Evolutionary conservation across 2,113 vertebrate species (phyloP), one percentile per base, ranked within the genome.

Genomic region (Lonchura striata): DNA sequence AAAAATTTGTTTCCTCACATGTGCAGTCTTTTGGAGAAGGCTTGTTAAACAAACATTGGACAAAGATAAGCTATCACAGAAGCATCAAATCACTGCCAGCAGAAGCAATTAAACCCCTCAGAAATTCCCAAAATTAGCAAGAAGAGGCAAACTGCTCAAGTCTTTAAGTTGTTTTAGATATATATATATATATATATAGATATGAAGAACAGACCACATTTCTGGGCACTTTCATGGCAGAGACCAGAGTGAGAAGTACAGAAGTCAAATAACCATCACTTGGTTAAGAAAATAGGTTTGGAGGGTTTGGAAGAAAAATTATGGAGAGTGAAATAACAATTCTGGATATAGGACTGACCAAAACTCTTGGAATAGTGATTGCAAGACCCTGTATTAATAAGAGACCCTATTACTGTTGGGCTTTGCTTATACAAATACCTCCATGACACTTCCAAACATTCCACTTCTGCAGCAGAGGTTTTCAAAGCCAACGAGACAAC

Each of bases 1-100:
- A 39, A 23, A 64, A 41, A 15, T 7, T 13, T 23, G 28, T 69
- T 84, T 52, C 57, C 72, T 53, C 61, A 82, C 20, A 4, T 82
- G 94, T 96, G 33, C 49, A 46, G 35, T 47, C 84, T 84, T n/a
- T 65, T 66, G 42, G 47, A 37, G 61, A 63, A 70, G 41, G 7
- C 30, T 94, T 93, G 70, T 89, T 96, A 95, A 96, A 88, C 89
- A 95, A 81, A 96, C 90, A 39, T 11, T 64, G 78, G 70, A 82
- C 81, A 76, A 84, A 85, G 88, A 92, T 75, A 52, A 93, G 46
- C 94, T 52, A 77, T 85, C 74, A 46, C 31, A 57, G 53, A 35
- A 76, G 35, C 78, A 74, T 93, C 88, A 84, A 91, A 78, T 53
- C 70, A 42, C 64, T 85, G 66, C 88, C 50, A 94, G 90, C 66